Base-by-base conservation (phyloP, 1,140 invertebrate species). In the Drosophila auraria region DNA sequence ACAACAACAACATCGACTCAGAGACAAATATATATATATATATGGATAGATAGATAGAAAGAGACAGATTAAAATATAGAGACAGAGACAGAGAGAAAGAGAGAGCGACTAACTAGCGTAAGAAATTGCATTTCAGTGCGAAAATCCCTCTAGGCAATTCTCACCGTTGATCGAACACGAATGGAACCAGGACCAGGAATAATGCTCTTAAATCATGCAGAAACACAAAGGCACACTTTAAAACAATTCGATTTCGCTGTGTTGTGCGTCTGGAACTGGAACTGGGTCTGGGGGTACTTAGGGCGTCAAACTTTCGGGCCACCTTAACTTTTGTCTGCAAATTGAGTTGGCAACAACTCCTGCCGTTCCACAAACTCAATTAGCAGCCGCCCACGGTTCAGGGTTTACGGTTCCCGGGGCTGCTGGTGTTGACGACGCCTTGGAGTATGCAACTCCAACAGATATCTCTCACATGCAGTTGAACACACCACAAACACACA, bases 1-100 rank as follows among this genome's bases (percentile, higher is more conserved):
- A 93, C 91, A 91, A 93, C 86, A 91, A 92, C 89, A 89, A 93
- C 89, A 91, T 84, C 79, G 75, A 78, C 47, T 84, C 64, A 70
- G 65, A 77, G 23, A 59, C 49, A 78, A 38, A 80, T 51, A 73
- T 23, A 62, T 33, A 47, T 12, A 66, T 36, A 69, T 15, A 60
- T 23, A 61, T 8, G 76, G 42, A 68, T n/a, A 73, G 27, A 62
- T 17, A 63, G 38, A 77, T 15, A 63, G 57, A 72, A 30, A 71
- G 8, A 62, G 40, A 69, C 54, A 40, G 42, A 63, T 50, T 81
- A 40, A 65, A 25, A 27, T 17, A 77, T 47, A 78, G 25, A 81
- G 14, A 82, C 8, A 63, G 23, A 63, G 14, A 68, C 15, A 64
- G 42, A 82, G 36, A n/a, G 40, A 38, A 44, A 7, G 27, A 60